phyloP scores from a whole-genome alignment of 2,113 vertebrate species.

The zebrafish (Danio rerio) region DNA sequence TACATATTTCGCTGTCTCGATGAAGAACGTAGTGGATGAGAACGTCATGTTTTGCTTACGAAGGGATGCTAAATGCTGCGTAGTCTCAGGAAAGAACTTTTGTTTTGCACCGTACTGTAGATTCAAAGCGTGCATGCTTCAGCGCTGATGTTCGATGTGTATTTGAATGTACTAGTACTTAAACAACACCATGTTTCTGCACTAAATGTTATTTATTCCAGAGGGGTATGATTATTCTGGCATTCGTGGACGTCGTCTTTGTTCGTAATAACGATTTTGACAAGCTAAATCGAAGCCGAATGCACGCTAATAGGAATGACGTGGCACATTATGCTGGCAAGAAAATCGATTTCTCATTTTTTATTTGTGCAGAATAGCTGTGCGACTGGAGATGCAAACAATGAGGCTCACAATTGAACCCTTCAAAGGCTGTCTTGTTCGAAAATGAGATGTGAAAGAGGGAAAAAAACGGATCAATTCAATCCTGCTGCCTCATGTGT shows the following conservation, averaged over 20 bases:
- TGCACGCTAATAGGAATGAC: slow-evolving; percentile 67
- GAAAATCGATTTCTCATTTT: slow-evolving; percentile 6
- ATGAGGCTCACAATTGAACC: slow-evolving; percentile 61
- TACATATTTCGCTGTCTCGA: slow-evolving; percentile 64
- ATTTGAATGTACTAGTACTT: slow-evolving; percentile 77
- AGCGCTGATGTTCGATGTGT: slow-evolving; percentile 66
- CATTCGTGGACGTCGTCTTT: slow-evolving; percentile 61
- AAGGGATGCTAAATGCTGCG: slow-evolving; percentile 72
- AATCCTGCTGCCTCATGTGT: slow-evolving; percentile 54
- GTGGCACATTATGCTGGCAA: slow-evolving; percentile 26
- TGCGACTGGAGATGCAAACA: slow-evolving; percentile 68
- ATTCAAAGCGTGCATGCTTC: slow-evolving; percentile 68
- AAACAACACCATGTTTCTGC: slow-evolving; percentile 64
- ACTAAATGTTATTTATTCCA: slow-evolving; percentile 74
- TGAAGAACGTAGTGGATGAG: slow-evolving; percentile 54
- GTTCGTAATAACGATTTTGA: slow-evolving; percentile 53
- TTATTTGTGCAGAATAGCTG: slow-evolving; percentile 38
- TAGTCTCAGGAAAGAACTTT: slow-evolving; percentile 79
- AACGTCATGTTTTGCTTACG: slow-evolving; percentile 49
- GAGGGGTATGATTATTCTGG: slow-evolving; percentile 64
- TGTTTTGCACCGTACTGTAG: slow-evolving; percentile 77
- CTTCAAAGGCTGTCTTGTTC: slow-evolving; percentile 59
- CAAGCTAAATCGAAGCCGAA: slow-evolving; percentile 60
- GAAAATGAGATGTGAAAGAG: slow-evolving; percentile 63
- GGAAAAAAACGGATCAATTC: slow-evolving; percentile 49